A percentile compares a stretch with the other conserved stretches of the same genome.
Evolutionary conservation across 2,888 invertebrate genomes (phyloP).

Genomic region (Erannis defoliaria): DNA sequence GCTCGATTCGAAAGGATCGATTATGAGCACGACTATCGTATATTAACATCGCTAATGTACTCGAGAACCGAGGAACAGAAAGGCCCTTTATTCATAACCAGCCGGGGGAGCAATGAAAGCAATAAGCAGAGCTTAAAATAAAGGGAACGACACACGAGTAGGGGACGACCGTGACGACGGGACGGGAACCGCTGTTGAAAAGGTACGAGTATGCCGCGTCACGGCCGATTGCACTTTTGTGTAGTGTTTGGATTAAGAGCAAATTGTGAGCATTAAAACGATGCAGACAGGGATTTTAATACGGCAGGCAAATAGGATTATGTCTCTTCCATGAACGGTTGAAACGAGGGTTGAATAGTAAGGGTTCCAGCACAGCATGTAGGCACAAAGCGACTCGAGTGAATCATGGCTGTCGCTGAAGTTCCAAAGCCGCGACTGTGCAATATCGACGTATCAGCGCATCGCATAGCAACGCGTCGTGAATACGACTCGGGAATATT

Average conservation of each 20-base stretch:
- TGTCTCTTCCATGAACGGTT: constrained; percentile 32
- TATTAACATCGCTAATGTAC: constrained; percentile 80
- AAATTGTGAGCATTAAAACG: constrained; percentile 46
- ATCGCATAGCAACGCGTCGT: constrained; percentile 73
- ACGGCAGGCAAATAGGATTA: constrained; percentile 42
- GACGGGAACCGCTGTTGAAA: constrained; percentile 36
- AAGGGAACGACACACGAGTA: constrained; percentile 52
- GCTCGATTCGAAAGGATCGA: constrained; percentile 69
- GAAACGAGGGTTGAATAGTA: constrained; percentile 26
- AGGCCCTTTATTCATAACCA: constrained; percentile 67
- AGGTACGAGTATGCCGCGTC: constrained; percentile 43
- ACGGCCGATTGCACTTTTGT: constrained; percentile 47
- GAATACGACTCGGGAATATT: constrained; percentile 65
- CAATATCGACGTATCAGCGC: constrained; percentile 76
- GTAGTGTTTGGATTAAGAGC: constrained; percentile 46
- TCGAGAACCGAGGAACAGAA: constrained; percentile 65
- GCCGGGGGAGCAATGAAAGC: constrained; percentile 63
- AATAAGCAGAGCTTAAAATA: constrained; percentile 62
- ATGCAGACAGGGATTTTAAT: constrained; percentile 37
- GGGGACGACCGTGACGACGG: constrained; percentile 34
- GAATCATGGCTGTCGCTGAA: constrained; percentile 19
- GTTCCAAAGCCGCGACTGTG: constrained; percentile 32
- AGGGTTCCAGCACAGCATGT: constrained; percentile 10
- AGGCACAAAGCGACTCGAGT: constrained; percentile 12
- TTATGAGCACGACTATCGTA: constrained; percentile 73